Percentiles rank a stretch among this genome's conserved stretches.
These are phyloP conservation scores for Neria commutata DNA, from an alignment of 2,888 invertebrate species.

Conservation along the genomic window DNA sequence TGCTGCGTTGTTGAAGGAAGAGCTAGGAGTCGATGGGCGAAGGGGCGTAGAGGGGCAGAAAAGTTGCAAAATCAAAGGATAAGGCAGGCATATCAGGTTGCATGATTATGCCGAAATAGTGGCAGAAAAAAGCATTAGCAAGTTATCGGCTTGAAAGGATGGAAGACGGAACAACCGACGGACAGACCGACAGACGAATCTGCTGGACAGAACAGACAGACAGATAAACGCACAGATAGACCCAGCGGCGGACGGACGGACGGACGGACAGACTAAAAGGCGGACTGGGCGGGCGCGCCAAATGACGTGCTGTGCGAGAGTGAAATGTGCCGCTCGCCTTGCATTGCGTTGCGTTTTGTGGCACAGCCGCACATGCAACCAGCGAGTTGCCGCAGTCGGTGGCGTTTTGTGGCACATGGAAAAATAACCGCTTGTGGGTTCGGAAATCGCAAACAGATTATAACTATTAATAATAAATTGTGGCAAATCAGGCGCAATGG, in stretches of 20 bases:
- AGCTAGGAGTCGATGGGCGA: too few relatives aligned
- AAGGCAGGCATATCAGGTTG: constrained; percentile 2
- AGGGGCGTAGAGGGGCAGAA: too few relatives aligned
- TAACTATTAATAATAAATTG: constrained; percentile 59
- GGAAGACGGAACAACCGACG: constrained; percentile 24
- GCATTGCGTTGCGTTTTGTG: too few relatives aligned
- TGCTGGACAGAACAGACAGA: background rate
- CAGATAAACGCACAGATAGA: background rate
- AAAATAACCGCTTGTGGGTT: constrained; percentile 54
- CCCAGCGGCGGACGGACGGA: background rate
- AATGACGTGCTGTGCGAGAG: constrained; percentile 1
- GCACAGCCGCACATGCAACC: too few relatives aligned
- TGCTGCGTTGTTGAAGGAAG: too few relatives aligned
- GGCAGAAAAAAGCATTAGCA: constrained; percentile 38
- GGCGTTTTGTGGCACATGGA: constrained; percentile 12
- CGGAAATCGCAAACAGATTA: constrained; percentile 49
- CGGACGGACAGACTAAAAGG: background rate
- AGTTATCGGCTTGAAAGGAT: constrained; percentile 48
- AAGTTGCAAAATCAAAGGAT: background rate
- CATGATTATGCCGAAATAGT: constrained; percentile 4
- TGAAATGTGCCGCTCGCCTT: constrained; percentile 4
- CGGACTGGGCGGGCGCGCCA: constrained; percentile 6
- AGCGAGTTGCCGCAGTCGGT: background rate
- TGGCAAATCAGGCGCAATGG: constrained; percentile 59
- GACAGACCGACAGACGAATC: background rate